Conservation (phyloP, 2,113 vertebrate species). For the Rallus limicola region DNA sequence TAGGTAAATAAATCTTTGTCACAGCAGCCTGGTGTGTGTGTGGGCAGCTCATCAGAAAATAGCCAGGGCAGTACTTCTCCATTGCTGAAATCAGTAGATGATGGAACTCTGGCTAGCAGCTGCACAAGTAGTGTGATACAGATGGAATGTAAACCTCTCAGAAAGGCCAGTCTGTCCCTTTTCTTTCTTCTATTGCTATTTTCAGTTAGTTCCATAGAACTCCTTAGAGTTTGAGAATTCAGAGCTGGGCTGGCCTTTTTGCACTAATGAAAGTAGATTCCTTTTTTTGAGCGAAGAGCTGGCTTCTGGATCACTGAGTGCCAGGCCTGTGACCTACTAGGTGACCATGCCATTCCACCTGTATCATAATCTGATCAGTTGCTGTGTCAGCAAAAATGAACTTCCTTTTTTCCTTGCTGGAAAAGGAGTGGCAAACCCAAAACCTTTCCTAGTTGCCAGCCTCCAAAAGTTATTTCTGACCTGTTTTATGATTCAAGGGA, state of each 20-base stretch:
- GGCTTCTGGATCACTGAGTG: neutral
- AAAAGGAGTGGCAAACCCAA: neutral
- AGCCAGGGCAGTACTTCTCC: neutral
- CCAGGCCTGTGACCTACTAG: neutral
- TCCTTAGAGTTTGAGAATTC: neutral
- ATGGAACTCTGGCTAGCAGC: neutral
- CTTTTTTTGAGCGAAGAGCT: neutral
- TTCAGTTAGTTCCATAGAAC: neutral
- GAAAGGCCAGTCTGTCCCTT: neutral
- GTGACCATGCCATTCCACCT: neutral
- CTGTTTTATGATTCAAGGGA: neutral
- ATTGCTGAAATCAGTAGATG: neutral
- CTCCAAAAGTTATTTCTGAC: neutral
- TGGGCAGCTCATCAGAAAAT: neutral
- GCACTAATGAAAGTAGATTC: neutral
- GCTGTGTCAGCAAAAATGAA: neutral
- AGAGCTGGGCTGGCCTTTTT: neutral
- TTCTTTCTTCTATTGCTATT: neutral
- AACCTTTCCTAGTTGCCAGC: neutral
- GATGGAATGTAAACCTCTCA: neutral
- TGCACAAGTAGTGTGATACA: fast-evolving
- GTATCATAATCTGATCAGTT: neutral
- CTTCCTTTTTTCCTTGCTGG: neutral
- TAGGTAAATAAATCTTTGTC: neutral
- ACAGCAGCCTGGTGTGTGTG: neutral